Base-by-base conservation (phyloP, 2,888 invertebrate species). In the Dinocampus coccinellae region DNA sequence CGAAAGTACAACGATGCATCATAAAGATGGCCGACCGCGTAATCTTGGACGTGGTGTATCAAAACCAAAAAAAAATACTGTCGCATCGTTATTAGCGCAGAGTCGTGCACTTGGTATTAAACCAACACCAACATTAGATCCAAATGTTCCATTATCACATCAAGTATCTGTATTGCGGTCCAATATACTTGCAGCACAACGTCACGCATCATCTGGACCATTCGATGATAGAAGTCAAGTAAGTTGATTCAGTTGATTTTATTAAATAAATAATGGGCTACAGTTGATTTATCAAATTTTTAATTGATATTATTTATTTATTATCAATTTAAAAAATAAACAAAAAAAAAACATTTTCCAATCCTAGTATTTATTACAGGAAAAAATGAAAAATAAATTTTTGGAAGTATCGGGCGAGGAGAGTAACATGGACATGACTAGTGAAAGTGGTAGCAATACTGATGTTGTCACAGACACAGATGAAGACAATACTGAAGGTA, bases 41-140 rank as follows among this genome's bases (percentile, higher is more conserved):
- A 95, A 96, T 88, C 90, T 96, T 29, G 96, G 96, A 26, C 91
- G 95, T 6, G 96, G 96, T 0, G 95, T 95, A 24, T 95, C 95
- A 81, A 95, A 95, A 86, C 96, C 96, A 75, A 96, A 96, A 90
- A 96, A 96, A 90, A 96, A 96, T 86, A 96, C 96, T 0, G 96
- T 96, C 0, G 96, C 96, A 0, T 96, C 96, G 1, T 88, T 96
- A 64, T 88, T 96, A 77, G 96, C 96, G 0, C 96, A 96, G 88
- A 95, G 95, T 83, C 89, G 96, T 72, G 96, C 95, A 4, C 90
- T 95, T 42, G 95, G 95, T 0, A 91, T 94, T 6, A 91, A 94
- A 81, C 94, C 94, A 9, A 93, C 94, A 83, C 90, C 90, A 13
- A 88, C 89, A 74, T 82, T 90, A 76, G 90, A 90, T 79, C 90